A percentile compares a stretch with the other conserved stretches of the same genome.
Evolutionary conservation across 2,797 vertebrate genomes (phyloP).

Genomic region (Naso thynnoides): DNA sequence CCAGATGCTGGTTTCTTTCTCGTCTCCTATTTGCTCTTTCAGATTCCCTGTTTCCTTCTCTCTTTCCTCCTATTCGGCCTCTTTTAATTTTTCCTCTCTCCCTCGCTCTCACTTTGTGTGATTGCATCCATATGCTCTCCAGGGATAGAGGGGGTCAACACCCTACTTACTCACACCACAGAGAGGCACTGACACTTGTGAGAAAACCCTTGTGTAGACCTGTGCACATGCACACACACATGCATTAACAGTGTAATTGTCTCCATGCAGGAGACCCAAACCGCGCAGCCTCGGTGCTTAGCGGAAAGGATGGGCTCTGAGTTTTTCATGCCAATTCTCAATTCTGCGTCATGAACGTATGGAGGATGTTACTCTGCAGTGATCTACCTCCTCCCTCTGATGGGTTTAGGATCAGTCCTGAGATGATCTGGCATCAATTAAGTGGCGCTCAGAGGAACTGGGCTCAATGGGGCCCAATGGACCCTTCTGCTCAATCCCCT

Average conservation of each 20-base stretch:
- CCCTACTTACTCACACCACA: conserved; percentile 84
- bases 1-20: conserved; percentile 73
- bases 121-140: conserved; percentile 85
- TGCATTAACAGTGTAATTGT: conserved; percentile 54
- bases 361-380: conserved; percentile 68
- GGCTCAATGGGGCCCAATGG: conserved; percentile 75
- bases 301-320: conserved; percentile 53
- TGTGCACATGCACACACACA: conserved; percentile 20
- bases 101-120: conserved; percentile 60
- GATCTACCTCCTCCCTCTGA: conserved; percentile 63
- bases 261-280: conserved; percentile 51
- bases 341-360: conserved; percentile 68
- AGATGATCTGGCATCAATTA: conserved; percentile 86
- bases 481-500: conserved; percentile 78
- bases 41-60: conserved; percentile 43
- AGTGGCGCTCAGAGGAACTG: conserved; percentile 73
- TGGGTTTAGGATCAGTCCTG: conserved; percentile 69
- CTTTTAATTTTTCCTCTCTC: conserved; percentile 57
- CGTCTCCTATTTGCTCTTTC: conserved; percentile 47
- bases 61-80: conserved; percentile 48
- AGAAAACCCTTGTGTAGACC: conserved; percentile 69
- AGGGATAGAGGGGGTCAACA: conserved; percentile 83
- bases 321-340: conserved; percentile 70
- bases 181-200: conserved; percentile 82
- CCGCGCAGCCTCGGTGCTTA: conserved; percentile 52